Base-by-base conservation (phyloP, 2,797 vertebrate genomes). In the Typhlichthys subterraneus region DNA sequence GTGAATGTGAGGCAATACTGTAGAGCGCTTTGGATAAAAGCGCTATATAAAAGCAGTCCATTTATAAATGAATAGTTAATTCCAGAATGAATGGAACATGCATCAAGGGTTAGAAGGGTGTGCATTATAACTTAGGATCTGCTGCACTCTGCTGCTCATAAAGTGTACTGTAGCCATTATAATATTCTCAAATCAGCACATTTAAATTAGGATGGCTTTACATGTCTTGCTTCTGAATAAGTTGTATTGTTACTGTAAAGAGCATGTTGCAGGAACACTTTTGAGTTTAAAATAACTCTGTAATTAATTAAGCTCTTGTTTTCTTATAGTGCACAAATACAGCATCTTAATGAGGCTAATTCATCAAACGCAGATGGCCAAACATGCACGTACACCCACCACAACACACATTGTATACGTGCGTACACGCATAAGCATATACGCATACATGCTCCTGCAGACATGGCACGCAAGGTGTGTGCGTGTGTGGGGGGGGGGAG, bases 111-210 rank as follows among this genome's bases (percentile, higher is more conserved):
- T 42, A 8, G 38, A 7, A 42, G 38, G 8, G 8, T 42, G 5
- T 42, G 38, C 38, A 8, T 9, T 7, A 9, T 42, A 42, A 9
- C 9, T 70, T 67, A 49, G 61, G 61, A 29, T 69, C 46, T 89
- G 77, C 84, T 81, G 54, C 85, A 73, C 76, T 73, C 88, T 85
- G 69, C 70, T 87, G 88, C 69, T 17, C 0, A 2, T 0, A 4
- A 0, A 12, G 0, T 7, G 60, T 53, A 55, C 8, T 8, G 38
- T 8, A 69, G 47, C 66, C 12, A 4, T 45, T 15, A 8, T 7
- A 7, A 10, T 42, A 42, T 42, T 42, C 38, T 42, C 38, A 1
- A n/a, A 3, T 29, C 38, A 53, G 6, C 64, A 42, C 11, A 65
- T 19, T 53, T 52, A 15, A 10, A 53, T 70, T 38, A 53, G 3